Percentiles rank a stretch among this genome's conserved stretches.
Evolutionary conservation across 2,888 invertebrate genomes (phyloP).

Genomic region (Eilema depressum): DNA sequence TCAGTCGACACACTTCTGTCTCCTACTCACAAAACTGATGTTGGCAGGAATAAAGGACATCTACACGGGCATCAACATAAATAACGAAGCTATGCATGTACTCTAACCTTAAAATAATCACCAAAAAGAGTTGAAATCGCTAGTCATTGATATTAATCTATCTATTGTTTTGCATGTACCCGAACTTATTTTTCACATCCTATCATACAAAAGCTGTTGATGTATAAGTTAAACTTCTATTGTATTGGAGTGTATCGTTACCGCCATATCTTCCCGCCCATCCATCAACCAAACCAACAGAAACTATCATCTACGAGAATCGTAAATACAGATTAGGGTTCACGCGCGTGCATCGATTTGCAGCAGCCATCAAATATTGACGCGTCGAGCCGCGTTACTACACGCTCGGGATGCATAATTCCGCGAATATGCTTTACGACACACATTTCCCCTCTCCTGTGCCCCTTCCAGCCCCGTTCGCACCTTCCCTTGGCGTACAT

Average conservation of each 20-base stretch:
- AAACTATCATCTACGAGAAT: constrained; percentile 49
- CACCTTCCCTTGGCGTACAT: constrained; percentile 25
- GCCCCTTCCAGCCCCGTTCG: constrained; percentile 42
- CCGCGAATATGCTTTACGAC: constrained; percentile 70
- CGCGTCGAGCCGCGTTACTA: constrained; percentile 59
- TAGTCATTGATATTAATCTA: too few species aligned
- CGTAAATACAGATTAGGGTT: constrained; percentile 71
- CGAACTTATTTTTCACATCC: too few species aligned
- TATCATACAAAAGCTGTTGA: neutral
- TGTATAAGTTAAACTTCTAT: neutral
- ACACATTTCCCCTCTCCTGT: constrained; percentile 34
- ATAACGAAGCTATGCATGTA: too few species aligned
- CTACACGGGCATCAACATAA: too few species aligned
- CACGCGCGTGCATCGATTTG: constrained; percentile 72
- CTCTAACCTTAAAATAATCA: too few species aligned
- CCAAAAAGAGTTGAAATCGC: too few species aligned
- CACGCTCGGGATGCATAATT: constrained; percentile 76
- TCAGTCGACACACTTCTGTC: neutral
- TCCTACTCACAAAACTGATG: neutral
- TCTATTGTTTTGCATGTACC: too few species aligned
- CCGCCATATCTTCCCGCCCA: neutral
- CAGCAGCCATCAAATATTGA: constrained; percentile 82
- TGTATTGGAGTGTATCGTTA: neutral
- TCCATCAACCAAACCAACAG: constrained; percentile 8
- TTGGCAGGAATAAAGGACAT: neutral